Conservation (phyloP, 1,140 invertebrate species). For the Diabrotica virgifera region DNA sequence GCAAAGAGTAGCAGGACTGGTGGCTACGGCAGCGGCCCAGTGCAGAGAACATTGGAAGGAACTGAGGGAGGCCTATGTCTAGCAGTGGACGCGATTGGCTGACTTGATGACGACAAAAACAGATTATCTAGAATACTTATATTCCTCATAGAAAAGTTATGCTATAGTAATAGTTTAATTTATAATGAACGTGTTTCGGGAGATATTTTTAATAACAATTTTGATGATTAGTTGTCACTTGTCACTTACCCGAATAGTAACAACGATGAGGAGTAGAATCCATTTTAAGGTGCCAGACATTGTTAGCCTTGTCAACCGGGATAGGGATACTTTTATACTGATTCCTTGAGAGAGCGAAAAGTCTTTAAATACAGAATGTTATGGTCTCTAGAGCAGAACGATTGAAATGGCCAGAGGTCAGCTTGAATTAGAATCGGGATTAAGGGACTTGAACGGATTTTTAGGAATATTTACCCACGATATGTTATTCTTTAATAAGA, state of each 20-base stretch:
- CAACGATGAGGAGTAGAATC: conserved; percentile 12
- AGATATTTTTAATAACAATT: too few relatives aligned
- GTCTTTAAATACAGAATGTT: conserved; percentile 32
- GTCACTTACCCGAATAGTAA: conserved; percentile 14
- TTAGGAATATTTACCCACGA: not conserved
- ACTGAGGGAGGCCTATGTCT: too few relatives aligned
- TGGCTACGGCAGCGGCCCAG: too few relatives aligned
- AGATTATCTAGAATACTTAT: too few relatives aligned
- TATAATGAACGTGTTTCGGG: not conserved
- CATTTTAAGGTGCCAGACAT: conserved; percentile 24
- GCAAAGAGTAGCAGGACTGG: too few relatives aligned
- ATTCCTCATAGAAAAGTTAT: too few relatives aligned
- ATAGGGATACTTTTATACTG: conserved; percentile 18
- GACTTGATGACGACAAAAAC: too few relatives aligned
- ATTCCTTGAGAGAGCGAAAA: not conserved
- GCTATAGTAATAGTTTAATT: too few relatives aligned
- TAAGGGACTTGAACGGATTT: conserved; percentile 34
- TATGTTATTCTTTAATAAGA: not conserved
- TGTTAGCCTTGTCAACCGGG: conserved; percentile 4
- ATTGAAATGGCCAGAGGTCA: conserved; percentile 28
- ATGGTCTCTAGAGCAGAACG: conserved; percentile 31
- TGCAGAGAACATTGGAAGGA: too few relatives aligned
- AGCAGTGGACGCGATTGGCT: too few relatives aligned
- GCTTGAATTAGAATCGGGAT: conserved; percentile 41
- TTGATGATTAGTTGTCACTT: too few relatives aligned